Evolutionary conservation across 2,113 vertebrate species (phyloP).

Genomic region (Trinectes maculatus): DNA sequence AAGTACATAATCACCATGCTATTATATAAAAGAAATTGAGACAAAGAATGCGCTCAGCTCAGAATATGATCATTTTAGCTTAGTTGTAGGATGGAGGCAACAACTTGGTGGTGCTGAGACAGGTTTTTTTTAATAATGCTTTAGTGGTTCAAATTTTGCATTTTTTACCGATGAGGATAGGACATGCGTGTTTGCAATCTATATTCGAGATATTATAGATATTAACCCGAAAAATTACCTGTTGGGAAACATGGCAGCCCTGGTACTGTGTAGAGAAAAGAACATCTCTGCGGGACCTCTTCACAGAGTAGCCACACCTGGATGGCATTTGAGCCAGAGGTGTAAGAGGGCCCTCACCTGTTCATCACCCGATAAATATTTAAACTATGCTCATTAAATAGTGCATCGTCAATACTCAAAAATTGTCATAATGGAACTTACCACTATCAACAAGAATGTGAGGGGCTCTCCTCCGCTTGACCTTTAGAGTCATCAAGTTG

Average conservation of each 20-base stretch:
- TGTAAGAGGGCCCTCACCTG: constrained; percentile 39
- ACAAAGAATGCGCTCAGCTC: too few relatives aligned
- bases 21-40: background rate
- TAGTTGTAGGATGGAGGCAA: too few relatives aligned
- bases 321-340: constrained; percentile 57
- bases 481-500: constrained; percentile 34
- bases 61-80: too few relatives aligned
- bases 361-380: background rate
- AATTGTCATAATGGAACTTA: background rate
- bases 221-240: constrained; percentile 25
- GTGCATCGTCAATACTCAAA: too few relatives aligned
- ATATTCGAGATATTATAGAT: background rate
- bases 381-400: background rate
- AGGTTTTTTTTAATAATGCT: too few relatives aligned
- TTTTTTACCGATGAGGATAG: background rate
- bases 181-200: background rate
- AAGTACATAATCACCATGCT: constrained; percentile 50
- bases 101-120: too few relatives aligned
- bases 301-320: constrained; percentile 60
- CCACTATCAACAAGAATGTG: constrained; percentile 55
- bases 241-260: constrained; percentile 55
- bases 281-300: constrained; percentile 45
- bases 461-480: constrained; percentile 16
- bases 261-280: constrained; percentile 50
- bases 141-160: too few relatives aligned